Percentiles rank a stretch among this genome's conserved stretches.
These are phyloP conservation scores for Sesia apiformis DNA, from an alignment of 2,888 invertebrate genomes.

Conservation along the genomic window DNA sequence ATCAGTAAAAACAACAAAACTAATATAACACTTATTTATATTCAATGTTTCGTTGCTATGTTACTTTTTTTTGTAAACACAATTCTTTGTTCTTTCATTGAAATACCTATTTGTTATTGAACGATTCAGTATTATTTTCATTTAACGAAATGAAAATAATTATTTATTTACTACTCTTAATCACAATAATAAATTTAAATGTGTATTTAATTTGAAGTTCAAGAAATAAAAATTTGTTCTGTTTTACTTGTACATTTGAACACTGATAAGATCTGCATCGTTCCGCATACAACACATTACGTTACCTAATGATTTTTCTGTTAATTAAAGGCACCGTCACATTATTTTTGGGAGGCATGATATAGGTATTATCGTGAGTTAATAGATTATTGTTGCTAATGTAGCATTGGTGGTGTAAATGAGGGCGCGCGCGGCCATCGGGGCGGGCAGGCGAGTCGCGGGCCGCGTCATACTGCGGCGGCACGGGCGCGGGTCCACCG, in stretches of 20 bases:
- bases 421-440: constrained; percentile 11
- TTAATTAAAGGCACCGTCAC: neutral
- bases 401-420: neutral
- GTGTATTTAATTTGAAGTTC: no score
- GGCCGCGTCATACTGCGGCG: constrained; percentile 66
- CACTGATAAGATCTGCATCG: neutral
- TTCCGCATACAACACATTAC: no score
- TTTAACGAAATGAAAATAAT: no score
- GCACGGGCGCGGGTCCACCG: constrained; percentile 9
- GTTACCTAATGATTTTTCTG: neutral
- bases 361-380: neutral
- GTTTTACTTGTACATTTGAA: neutral
- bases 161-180: no score
- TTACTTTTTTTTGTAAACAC: constrained; percentile 62
- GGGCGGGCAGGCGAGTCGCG: constrained; percentile 50
- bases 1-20: no score
- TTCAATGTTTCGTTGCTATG: constrained; percentile 42
- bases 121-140: no score
- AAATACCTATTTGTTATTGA: neutral
- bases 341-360: neutral
- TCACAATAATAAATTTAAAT: no score
- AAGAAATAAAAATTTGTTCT: no score
- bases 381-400: neutral
- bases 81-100: constrained; percentile 34
- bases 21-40: no score